Conservation (phyloP, 2,797 vertebrate genomes). For the Hippopotamyrus pictus region DNA sequence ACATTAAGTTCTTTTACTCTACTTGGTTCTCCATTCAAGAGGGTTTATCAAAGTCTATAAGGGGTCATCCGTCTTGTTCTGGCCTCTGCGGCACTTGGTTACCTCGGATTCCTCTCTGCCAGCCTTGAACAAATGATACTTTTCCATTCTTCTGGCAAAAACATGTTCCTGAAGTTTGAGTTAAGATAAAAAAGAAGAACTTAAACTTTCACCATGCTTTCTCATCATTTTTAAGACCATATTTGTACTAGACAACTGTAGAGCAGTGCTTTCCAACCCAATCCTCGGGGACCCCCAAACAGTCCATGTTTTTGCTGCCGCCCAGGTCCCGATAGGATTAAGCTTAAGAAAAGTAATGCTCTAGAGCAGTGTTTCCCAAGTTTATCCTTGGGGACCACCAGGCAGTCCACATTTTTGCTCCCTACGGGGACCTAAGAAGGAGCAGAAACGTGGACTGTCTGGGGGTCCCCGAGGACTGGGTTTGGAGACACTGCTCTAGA, state of each 20-base stretch:
- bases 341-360: neutral
- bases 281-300: neutral
- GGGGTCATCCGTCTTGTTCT: neutral
- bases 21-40: neutral
- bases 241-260: neutral
- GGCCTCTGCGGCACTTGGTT: neutral
- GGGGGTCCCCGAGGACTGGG: neutral
- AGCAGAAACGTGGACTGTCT: neutral
- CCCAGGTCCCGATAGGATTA: neutral
- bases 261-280: neutral
- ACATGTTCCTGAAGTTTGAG: neutral
- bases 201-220: neutral
- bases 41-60: neutral
- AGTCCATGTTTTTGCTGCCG: neutral
- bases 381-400: neutral
- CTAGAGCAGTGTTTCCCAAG: neutral
- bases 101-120: neutral
- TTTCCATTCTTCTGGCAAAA: neutral
- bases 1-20: neutral
- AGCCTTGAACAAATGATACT: neutral
- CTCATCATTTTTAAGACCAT: neutral
- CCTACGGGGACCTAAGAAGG: neutral
- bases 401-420: neutral
- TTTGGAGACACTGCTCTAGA: neutral
- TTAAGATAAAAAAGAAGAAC: neutral